Conservation (phyloP, 2,888 invertebrate species). For the Molorchus minor region DNA sequence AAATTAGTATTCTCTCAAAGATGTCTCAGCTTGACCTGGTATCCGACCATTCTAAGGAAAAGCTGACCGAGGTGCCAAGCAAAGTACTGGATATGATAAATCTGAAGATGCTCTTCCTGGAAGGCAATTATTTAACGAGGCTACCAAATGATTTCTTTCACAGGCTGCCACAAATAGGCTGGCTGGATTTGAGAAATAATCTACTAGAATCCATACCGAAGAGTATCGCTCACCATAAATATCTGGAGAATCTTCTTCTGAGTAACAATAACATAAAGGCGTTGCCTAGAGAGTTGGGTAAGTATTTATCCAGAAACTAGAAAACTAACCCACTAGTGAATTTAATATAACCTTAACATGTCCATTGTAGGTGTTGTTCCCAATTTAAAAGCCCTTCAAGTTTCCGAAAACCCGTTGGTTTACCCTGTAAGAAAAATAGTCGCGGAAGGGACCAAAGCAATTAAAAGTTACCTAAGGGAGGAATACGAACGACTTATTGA, state of each 20-base stretch:
- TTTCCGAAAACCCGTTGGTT: conserved; percentile 69
- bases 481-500: conserved; percentile 47
- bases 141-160: conserved; percentile 55
- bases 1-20: conserved; percentile 20
- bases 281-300: conserved; percentile 72
- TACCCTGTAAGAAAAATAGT: conserved; percentile 69
- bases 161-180: conserved; percentile 66
- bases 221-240: conserved; percentile 67
- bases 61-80: conserved; percentile 53
- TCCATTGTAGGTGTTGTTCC: conserved; percentile 63
- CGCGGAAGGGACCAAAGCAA: conserved; percentile 63
- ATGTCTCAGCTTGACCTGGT: conserved; percentile 54
- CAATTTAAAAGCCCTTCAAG: conserved; percentile 70
- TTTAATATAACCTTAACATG: background rate
- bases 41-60: conserved; percentile 57
- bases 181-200: conserved; percentile 74
- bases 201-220: conserved; percentile 66
- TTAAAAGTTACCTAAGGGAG: conserved; percentile 52
- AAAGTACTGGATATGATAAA: conserved; percentile 54
- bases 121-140: conserved; percentile 62
- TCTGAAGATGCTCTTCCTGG: conserved; percentile 66
- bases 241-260: conserved; percentile 70
- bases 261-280: conserved; percentile 70
- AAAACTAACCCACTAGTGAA: background rate
- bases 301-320: conserved; percentile 27